phyloP scores from a whole-genome alignment of 2,113 vertebrate species.

The Centrocercus urophasianus region DNA sequence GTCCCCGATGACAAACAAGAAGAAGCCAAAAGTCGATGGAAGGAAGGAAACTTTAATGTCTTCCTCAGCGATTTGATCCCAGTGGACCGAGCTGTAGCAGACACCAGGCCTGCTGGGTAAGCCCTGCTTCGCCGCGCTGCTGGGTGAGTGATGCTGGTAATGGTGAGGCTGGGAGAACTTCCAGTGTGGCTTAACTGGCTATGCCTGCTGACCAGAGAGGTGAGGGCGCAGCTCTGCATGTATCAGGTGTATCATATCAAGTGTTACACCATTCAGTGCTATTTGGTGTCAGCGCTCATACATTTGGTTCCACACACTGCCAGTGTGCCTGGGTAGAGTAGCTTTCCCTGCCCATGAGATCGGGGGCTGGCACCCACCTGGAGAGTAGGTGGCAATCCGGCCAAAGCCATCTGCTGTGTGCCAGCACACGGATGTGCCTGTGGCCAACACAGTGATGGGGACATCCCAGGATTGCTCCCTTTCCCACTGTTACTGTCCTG shows the following conservation, averaged over 20 bases:
- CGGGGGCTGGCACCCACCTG: background rate
- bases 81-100: conserved; percentile 88
- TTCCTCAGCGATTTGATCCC: conserved; percentile 95
- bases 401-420: fast-evolving
- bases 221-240: background rate
- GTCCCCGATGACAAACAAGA: conserved; percentile 80
- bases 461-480: fast-evolving
- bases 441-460: fast-evolving
- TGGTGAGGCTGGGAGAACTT: fast-evolving
- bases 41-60: conserved; percentile 95
- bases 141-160: background rate
- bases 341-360: fast-evolving
- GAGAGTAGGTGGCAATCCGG: no score
- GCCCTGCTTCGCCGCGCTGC: background rate
- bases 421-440: background rate
- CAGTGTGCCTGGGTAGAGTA: fast-evolving
- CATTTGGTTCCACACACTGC: fast-evolving
- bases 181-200: fast-evolving
- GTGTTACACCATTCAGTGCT: background rate
- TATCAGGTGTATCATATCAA: no score
- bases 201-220: fast-evolving
- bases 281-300: fast-evolving
- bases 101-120: conserved; percentile 93
- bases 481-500: background rate
- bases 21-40: conserved; percentile 87